Evolutionary conservation across 2,113 vertebrate genomes (phyloP).

Genomic region (Gavia stellata): DNA sequence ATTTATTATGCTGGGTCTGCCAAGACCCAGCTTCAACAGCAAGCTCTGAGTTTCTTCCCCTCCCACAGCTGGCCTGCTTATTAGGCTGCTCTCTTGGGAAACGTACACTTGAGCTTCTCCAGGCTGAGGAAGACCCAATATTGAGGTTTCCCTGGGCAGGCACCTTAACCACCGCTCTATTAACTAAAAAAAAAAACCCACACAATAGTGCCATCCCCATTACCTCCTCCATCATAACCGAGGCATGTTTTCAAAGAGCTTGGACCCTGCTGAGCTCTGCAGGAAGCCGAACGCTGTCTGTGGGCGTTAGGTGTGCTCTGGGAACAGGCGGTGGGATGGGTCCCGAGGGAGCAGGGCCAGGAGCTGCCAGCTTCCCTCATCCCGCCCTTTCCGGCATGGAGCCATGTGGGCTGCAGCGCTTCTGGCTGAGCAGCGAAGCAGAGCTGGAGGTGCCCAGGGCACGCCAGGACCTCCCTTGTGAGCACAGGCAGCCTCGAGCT

Average conservation of each 20-base stretch:
- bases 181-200: background rate
- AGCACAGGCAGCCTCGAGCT: background rate
- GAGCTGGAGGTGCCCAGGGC: background rate
- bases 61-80: background rate
- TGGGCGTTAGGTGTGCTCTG: constrained; percentile 42
- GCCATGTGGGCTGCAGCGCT: background rate
- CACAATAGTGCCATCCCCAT: background rate
- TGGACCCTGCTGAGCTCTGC: background rate
- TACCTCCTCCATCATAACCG: background rate
- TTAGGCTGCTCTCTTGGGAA: background rate
- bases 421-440: background rate
- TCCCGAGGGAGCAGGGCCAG: background rate
- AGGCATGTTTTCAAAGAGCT: background rate
- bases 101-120: background rate
- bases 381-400: background rate
- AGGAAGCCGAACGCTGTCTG: background rate
- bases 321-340: background rate
- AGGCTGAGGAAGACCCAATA: background rate
- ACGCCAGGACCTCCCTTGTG: background rate
- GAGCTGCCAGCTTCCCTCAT: background rate
- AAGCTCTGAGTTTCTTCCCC: background rate
- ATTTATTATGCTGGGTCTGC: background rate
- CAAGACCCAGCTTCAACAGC: background rate
- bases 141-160: background rate
- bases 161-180: rapidly evolving